These are phyloP conservation scores for Andrena haemorrhoa DNA, from an alignment of 2,888 invertebrate species.

Conservation along the genomic window DNA sequence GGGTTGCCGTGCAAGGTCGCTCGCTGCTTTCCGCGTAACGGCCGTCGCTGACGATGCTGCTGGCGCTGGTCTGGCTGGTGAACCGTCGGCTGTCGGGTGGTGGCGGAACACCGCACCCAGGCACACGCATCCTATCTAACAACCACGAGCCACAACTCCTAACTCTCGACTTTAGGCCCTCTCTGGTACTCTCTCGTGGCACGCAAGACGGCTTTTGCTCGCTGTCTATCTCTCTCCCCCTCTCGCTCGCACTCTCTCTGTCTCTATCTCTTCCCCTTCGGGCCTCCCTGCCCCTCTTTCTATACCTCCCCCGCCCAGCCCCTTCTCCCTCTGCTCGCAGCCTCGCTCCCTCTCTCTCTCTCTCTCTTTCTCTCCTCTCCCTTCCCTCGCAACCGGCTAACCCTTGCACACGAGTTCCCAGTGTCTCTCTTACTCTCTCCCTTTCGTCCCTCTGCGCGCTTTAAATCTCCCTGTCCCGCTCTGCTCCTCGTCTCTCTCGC, in stretches of 20 bases:
- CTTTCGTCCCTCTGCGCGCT: not conserved
- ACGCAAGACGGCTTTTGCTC: constrained; percentile 59
- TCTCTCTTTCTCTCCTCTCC: constrained; percentile 14
- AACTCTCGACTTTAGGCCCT: constrained; percentile 76
- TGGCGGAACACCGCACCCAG: constrained; percentile 83
- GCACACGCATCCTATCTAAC: constrained; percentile 84
- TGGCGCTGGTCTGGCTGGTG: constrained; percentile 61
- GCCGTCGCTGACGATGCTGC: constrained; percentile 32
- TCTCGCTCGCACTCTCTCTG: constrained; percentile 37
- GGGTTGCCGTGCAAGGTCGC: constrained; percentile 3
- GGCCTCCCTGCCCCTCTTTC: constrained; percentile 37
- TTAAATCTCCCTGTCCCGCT: not conserved
- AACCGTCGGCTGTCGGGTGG: constrained; percentile 73
- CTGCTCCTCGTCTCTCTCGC: not conserved
- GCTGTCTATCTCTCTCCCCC: constrained; percentile 6
- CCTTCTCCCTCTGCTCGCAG: constrained; percentile 19
- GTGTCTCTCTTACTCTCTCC: not conserved
- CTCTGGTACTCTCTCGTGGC: constrained; percentile 62
- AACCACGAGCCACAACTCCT: constrained; percentile 82
- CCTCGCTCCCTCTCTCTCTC: constrained; percentile 25
- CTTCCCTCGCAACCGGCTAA: constrained; percentile 33
- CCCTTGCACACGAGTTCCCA: constrained; percentile 31
- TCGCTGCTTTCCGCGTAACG: constrained; percentile 24
- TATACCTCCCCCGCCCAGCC: constrained; percentile 33
- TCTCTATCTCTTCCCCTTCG: constrained; percentile 11